A percentile compares a stretch with the other conserved stretches of the same genome.
Conservation (phyloP, 2,797 vertebrate species). For the Tadarida brasiliensis region DNA sequence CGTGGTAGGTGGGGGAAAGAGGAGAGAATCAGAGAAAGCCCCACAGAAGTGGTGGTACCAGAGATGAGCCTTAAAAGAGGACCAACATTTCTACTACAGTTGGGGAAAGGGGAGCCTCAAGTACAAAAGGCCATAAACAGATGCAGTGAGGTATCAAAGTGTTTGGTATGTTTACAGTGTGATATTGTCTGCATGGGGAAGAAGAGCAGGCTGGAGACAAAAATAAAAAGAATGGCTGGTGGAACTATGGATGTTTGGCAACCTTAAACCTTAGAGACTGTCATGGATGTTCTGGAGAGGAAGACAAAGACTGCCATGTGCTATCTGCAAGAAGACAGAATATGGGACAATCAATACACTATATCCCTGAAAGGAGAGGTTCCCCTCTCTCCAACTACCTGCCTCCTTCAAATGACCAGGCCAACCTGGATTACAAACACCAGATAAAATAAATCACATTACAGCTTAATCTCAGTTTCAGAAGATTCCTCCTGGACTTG, state of each 20-base stretch:
- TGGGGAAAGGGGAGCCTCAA: neutral
- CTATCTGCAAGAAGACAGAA: neutral
- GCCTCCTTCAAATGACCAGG: neutral
- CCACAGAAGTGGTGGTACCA: neutral
- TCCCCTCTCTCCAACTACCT: neutral
- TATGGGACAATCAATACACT: neutral
- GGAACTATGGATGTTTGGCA: neutral
- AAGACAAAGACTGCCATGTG: neutral
- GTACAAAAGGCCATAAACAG: neutral
- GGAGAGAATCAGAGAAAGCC: neutral
- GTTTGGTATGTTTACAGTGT: neutral
- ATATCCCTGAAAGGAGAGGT: neutral
- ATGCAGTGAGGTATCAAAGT: neutral
- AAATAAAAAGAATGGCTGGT: neutral
- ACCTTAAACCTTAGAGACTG: neutral
- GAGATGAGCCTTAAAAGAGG: slow-evolving; percentile 4
- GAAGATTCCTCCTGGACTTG: neutral
- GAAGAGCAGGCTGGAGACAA: neutral
- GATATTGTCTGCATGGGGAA: neutral
- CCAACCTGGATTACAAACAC: neutral
- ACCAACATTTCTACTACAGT: neutral
- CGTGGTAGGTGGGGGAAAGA: neutral
- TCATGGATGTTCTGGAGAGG: neutral
- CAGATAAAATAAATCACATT: neutral
- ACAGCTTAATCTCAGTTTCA: neutral